A percentile compares a stretch with the other conserved stretches of the same genome.
Conservation (phyloP, 1,140 invertebrate genomes). For the Thalassaphorura encarpata region DNA sequence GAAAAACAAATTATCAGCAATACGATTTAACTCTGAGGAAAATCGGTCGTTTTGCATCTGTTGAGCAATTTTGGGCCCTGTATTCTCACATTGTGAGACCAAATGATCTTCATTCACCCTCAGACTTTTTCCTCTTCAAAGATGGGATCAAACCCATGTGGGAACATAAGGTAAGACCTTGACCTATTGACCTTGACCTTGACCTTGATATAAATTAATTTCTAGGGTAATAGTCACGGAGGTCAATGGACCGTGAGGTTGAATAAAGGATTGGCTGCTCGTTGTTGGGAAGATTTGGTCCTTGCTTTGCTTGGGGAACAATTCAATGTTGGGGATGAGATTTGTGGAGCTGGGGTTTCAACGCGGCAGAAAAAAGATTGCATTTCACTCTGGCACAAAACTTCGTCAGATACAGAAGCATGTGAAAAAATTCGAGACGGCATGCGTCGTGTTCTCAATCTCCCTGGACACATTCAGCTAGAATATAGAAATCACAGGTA, state of each 20-base stretch:
- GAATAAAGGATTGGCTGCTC: slow-evolving; percentile 84
- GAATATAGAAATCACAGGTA: slow-evolving; percentile 55
- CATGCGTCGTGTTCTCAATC: slow-evolving; percentile 60
- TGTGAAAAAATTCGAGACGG: slow-evolving; percentile 89
- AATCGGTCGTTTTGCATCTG: slow-evolving; percentile 74
- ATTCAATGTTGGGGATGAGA: slow-evolving; percentile 97
- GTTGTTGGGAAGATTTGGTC: slow-evolving; percentile 97
- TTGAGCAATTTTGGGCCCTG: slow-evolving; percentile 92
- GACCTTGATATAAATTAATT: slow-evolving; percentile 4
- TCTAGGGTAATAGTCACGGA: slow-evolving; percentile 29
- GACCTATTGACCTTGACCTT: too few relatives aligned
- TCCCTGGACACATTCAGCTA: slow-evolving; percentile 51
- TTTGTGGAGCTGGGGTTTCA: slow-evolving; percentile 95
- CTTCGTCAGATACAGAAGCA: slow-evolving; percentile 72
- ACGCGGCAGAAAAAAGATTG: slow-evolving; percentile 94
- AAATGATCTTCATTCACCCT: slow-evolving; percentile 72
- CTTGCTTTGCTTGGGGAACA: slow-evolving; percentile 97
- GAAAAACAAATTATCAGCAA: slow-evolving; percentile 33
- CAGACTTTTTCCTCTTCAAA: slow-evolving; percentile 96
- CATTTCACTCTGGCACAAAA: slow-evolving; percentile 96
- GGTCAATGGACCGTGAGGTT: slow-evolving; percentile 30
- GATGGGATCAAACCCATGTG: slow-evolving; percentile 98
- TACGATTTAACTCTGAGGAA: slow-evolving; percentile 53
- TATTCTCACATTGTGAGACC: slow-evolving; percentile 86
- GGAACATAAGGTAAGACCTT: slow-evolving; percentile 58